A percentile compares a stretch with the other conserved stretches of the same genome.
These are phyloP conservation scores for Portunus trituberculatus DNA, from an alignment of 1,140 invertebrate genomes.

Conservation along the genomic window DNA sequence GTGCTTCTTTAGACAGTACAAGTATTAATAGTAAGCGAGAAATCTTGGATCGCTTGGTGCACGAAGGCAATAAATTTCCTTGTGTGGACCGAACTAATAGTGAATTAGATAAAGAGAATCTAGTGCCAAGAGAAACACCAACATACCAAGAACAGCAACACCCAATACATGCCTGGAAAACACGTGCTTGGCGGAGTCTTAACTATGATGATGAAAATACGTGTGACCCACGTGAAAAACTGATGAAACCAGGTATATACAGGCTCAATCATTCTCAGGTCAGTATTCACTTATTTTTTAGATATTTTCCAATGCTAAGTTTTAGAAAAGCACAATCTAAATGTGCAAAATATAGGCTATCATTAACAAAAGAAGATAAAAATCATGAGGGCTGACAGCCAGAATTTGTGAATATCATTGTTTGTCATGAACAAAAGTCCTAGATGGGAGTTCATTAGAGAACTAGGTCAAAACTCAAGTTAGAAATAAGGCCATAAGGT, in stretches of 20 bases:
- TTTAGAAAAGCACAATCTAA: not conserved
- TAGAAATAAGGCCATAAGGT: no score
- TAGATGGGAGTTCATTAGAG: no score
- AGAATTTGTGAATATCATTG: no score
- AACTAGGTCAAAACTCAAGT: no score
- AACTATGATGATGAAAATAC: slow-evolving; percentile 73
- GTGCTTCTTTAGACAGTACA: slow-evolving; percentile 67
- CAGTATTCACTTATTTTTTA: not conserved
- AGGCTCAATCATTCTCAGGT: slow-evolving; percentile 76
- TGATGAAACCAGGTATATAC: slow-evolving; percentile 73
- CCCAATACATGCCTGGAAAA: slow-evolving; percentile 59
- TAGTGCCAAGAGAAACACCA: slow-evolving; percentile 67
- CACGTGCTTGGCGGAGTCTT: slow-evolving; percentile 75
- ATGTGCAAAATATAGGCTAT: no score
- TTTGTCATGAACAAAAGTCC: no score
- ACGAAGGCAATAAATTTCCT: slow-evolving; percentile 71
- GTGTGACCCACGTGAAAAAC: slow-evolving; percentile 66
- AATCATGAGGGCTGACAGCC: no score
- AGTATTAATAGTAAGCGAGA: slow-evolving; percentile 69
- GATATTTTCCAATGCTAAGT: not conserved
- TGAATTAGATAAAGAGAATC: slow-evolving; percentile 76
- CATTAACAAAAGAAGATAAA: no score
- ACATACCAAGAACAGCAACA: slow-evolving; percentile 51
- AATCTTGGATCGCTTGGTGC: slow-evolving; percentile 54
- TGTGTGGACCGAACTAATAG: slow-evolving; percentile 62